Conservation (phyloP, 2,888 invertebrate species). For the Athalia rosae region DNA sequence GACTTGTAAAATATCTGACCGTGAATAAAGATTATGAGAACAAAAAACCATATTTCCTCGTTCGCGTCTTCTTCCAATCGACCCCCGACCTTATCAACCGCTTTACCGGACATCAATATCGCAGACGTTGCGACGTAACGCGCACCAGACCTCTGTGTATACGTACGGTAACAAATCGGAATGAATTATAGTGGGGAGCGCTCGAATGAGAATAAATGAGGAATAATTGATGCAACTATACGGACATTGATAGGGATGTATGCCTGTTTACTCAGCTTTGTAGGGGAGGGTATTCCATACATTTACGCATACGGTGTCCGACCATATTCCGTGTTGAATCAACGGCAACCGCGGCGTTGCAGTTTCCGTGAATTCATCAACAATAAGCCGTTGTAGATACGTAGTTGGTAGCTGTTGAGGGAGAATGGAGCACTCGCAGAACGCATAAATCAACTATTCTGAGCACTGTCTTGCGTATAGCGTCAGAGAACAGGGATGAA, state of each 20-base stretch:
- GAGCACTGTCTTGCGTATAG: slow-evolving; percentile 64
- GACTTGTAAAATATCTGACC: too few species aligned
- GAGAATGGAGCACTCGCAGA: slow-evolving; percentile 57
- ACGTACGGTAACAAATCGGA: slow-evolving; percentile 60
- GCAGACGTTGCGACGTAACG: too few species aligned
- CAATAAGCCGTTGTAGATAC: slow-evolving; percentile 58
- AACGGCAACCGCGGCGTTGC: neutral
- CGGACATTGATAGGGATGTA: slow-evolving; percentile 36
- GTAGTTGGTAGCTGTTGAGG: slow-evolving; percentile 32
- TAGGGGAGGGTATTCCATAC: slow-evolving; percentile 35
- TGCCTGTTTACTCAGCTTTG: slow-evolving; percentile 29
- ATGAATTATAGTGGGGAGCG: slow-evolving; percentile 54
- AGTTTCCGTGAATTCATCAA: slow-evolving; percentile 59
- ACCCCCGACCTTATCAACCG: too few species aligned
- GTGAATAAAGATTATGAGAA: too few species aligned
- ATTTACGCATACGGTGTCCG: slow-evolving; percentile 8
- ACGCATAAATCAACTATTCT: slow-evolving; percentile 67
- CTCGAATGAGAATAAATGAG: slow-evolving; percentile 55
- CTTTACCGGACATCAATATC: too few species aligned
- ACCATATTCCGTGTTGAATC: too few species aligned
- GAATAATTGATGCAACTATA: slow-evolving; percentile 56
- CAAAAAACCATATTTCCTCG: too few species aligned
- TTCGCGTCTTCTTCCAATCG: too few species aligned
- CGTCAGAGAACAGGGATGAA: slow-evolving; percentile 64
- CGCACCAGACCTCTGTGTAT: too few species aligned